phyloP scores from a whole-genome alignment of 2,113 vertebrate genomes.

The Tinamus guttatus region DNA sequence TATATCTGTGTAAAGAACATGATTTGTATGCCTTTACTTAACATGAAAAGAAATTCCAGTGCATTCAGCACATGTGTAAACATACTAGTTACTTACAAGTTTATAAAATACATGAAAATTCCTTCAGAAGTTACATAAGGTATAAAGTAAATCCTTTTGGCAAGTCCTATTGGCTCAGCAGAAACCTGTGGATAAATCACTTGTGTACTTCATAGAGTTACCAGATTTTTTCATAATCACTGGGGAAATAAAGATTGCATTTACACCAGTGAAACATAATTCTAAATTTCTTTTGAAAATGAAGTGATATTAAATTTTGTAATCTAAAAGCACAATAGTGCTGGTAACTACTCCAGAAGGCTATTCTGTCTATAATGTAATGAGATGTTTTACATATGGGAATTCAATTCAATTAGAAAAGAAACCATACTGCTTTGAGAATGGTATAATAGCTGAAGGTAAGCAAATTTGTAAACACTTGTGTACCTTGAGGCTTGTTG shows the following conservation, averaged over 20 bases:
- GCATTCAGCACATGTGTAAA: background rate
- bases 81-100: background rate
- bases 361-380: constrained; percentile 53
- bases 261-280: constrained; percentile 26
- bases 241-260: constrained; percentile 56
- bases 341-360: constrained; percentile 51
- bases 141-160: background rate
- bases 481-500: constrained; percentile 40
- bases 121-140: background rate
- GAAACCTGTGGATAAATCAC: constrained; percentile 28
- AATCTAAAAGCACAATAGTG: constrained; percentile 8
- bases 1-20: background rate
- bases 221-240: background rate
- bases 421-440: constrained; percentile 32
- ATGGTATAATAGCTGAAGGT: constrained; percentile 39
- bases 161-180: background rate
- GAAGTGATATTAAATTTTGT: constrained; percentile 42
- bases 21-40: background rate
- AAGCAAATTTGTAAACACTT: constrained; percentile 56
- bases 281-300: constrained; percentile 53
- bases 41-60: background rate
- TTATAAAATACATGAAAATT: constrained; percentile 10
- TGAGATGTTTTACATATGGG: constrained; percentile 40
- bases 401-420: constrained; percentile 64
- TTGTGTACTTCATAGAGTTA: background rate